Conservation (phyloP, 1,140 invertebrate species). For the Proctacanthus coquilletti region DNA sequence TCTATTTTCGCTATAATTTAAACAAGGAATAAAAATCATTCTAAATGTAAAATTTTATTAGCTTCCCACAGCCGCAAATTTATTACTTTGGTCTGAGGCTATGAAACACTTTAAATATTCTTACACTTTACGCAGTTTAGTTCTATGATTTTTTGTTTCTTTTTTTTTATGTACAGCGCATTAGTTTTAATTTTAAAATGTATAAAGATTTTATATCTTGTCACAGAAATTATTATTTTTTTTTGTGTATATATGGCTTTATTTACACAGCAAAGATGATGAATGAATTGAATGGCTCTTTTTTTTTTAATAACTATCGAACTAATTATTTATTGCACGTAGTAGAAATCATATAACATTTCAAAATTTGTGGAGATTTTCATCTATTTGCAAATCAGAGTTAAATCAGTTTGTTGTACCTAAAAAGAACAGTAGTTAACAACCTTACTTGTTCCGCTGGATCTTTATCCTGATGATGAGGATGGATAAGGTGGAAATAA, state of each 20-base stretch:
- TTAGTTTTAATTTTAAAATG: background rate
- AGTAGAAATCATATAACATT: no score
- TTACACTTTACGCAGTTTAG: background rate
- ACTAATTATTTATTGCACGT: no score
- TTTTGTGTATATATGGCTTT: background rate
- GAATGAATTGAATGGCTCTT: background rate
- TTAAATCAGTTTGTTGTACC: no score
- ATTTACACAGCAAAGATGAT: background rate
- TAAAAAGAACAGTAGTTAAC: no score
- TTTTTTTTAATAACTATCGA: no score
- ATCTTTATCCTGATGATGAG: conserved; percentile 1
- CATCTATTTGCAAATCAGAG: no score
- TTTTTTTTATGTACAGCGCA: background rate
- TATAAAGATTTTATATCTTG: background rate
- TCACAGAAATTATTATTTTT: background rate
- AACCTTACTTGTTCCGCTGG: background rate
- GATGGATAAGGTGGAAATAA: no score
- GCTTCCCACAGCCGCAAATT: conserved; percentile 1
- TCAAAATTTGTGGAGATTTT: no score
- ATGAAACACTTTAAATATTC: background rate
- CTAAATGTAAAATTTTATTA: background rate
- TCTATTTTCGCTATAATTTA: background rate
- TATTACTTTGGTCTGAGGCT: background rate
- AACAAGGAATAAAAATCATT: background rate
- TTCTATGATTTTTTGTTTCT: background rate